Percentiles rank a stretch among this genome's conserved stretches.
Conservation (phyloP, 2,113 vertebrate species). For the Cyprinodon brontotheroides region DNA sequence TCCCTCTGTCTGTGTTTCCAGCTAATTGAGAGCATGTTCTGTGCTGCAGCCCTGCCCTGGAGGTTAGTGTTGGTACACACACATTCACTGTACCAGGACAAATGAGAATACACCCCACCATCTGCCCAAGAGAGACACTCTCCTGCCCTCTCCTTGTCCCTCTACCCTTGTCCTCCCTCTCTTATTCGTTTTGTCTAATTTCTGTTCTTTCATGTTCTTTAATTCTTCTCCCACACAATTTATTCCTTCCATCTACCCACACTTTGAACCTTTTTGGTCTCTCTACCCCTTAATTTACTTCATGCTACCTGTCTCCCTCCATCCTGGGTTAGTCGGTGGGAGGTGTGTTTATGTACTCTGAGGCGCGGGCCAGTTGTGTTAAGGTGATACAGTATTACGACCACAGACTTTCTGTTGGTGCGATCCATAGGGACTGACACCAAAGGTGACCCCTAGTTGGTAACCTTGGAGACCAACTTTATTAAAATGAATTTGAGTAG, state of each 20-base stretch:
- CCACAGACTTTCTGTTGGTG: constrained; percentile 51
- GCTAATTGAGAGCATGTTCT: constrained; percentile 76
- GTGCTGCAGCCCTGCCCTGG: constrained; percentile 69
- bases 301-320: constrained; percentile 15
- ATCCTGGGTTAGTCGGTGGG: constrained; percentile 20
- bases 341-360: constrained; percentile 36
- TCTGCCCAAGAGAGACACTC: constrained; percentile 75
- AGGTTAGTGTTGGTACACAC: constrained; percentile 73
- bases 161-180: constrained; percentile 52
- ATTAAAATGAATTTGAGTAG: constrained; percentile 99
- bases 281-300: background rate
- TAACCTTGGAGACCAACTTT: constrained; percentile 99
- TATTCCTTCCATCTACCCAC: constrained; percentile 15
- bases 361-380: constrained; percentile 31
- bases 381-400: constrained; percentile 68
- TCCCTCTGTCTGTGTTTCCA: constrained; percentile 59
- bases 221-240: constrained; percentile 18
- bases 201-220: constrained; percentile 27
- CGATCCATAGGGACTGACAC: constrained; percentile 89
- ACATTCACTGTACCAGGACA: constrained; percentile 73
- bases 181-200: constrained; percentile 41
- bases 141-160: constrained; percentile 71
- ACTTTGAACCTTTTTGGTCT: constrained; percentile 23
- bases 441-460: constrained; percentile 94
- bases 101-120: constrained; percentile 78